phyloP scores from a whole-genome alignment of 1,140 invertebrate species.

The Chymomyza costata region DNA sequence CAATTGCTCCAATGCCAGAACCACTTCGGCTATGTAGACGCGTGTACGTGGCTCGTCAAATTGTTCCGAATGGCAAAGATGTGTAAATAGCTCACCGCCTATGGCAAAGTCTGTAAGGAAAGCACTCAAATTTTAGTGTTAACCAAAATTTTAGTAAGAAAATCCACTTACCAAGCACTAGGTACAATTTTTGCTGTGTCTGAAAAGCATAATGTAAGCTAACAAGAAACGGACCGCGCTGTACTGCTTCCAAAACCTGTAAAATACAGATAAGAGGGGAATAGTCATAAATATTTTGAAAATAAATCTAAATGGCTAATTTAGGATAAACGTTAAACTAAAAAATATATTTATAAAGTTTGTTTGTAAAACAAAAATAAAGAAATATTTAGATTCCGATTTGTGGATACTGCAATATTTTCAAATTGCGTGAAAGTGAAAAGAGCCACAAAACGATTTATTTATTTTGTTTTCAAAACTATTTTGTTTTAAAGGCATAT shows the following conservation, averaged over 20 bases:
- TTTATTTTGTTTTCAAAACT: constrained; percentile 12
- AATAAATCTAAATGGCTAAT: no score
- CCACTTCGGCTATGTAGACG: constrained; percentile 92
- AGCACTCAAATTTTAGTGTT: no score
- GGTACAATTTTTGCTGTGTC: constrained; percentile 91
- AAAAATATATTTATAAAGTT: not conserved
- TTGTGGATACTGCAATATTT: no score
- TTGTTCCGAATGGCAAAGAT: constrained; percentile 89
- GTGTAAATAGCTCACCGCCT: constrained; percentile 93
- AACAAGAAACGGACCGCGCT: constrained; percentile 91
- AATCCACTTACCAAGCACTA: constrained; percentile 90
- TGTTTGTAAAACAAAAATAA: not conserved
- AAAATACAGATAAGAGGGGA: constrained; percentile 5
- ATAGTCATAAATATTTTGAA: not conserved
- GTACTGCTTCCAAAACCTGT: constrained; percentile 89
- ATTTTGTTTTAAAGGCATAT: no score
- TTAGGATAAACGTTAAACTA: no score
- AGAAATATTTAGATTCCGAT: no score
- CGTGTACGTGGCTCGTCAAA: constrained; percentile 90
- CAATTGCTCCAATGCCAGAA: constrained; percentile 90
- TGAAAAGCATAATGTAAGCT: constrained; percentile 96
- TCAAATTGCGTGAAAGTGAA: constrained; percentile 21
- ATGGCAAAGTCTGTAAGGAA: constrained; percentile 92
- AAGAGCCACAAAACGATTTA: constrained; percentile 5
- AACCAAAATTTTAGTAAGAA: not conserved